Base-by-base conservation (phyloP, 2,888 invertebrate species). In the Nipponacmea schrenckii region DNA sequence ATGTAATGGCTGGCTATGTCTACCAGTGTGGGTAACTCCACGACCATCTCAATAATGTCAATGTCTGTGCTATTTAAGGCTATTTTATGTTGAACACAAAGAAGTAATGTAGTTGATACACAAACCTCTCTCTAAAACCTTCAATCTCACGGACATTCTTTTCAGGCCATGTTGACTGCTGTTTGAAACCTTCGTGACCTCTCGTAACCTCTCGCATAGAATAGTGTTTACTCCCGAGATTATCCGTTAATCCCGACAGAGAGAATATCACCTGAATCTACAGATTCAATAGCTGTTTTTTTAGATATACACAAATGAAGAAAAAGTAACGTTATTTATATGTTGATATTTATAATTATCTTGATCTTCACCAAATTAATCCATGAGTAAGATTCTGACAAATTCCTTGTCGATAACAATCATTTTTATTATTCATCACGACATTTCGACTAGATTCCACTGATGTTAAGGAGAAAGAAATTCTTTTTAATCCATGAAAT, bases 81-180 rank as follows among this genome's bases (percentile, higher is more conserved):
- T 24, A 56, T 56, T 56, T 56, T 56, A 24, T 56, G 24, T 24
- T 1, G 20, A 56, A 12, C 56, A 56, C 56, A 56, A 56, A 56
- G 56, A 20, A 56, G 56, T 56, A 56, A 56, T 56, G 56, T 56
- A 20, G 56, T 56, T 56, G 20, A 24, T 14, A 39, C 39, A 56
- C 24, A 56, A 20, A 56, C 56, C 24, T 2, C 56, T 3, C 20
- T 24, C 56, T 24, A 8, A 56, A 56, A 56, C 24, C 20, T 20
- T 24, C 24, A 20, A 24, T 24, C 56, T 24, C 20, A 24, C 20
- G 56, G 56, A 24, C 56, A 56, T 56, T 56, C 56, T 56, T 56
- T 20, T 56, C 56, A 56, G 56, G 56, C 56, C 56, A 56, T 56
- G 56, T 24, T 56, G 56, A 56, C 56, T 56, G 56, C 24, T 24